A percentile compares a stretch with the other conserved stretches of the same genome.
Conservation (phyloP, 1,140 invertebrate genomes). For the Cydia pomonella region DNA sequence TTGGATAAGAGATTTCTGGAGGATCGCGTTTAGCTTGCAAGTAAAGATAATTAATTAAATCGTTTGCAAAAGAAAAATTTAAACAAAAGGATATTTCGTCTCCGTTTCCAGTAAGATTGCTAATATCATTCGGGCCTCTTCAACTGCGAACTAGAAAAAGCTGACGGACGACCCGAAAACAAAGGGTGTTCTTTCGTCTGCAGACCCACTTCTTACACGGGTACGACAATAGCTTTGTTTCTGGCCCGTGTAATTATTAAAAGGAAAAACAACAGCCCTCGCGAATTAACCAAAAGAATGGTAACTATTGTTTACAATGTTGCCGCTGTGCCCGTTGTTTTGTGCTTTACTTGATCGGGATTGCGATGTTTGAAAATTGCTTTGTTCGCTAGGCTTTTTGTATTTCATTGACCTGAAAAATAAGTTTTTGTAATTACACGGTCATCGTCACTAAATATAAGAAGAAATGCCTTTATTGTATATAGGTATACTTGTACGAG, state of each 20-base stretch:
- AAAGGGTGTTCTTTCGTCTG: slow-evolving; percentile 29
- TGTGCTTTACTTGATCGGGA: slow-evolving; percentile 19
- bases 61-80: neutral
- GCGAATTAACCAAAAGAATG: slow-evolving; percentile 31
- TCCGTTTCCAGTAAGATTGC: slow-evolving; percentile 1
- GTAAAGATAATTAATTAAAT: neutral
- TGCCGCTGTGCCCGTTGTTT: slow-evolving; percentile 26
- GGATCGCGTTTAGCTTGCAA: too few species aligned
- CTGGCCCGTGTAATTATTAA: slow-evolving; percentile 33
- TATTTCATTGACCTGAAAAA: slow-evolving; percentile 21
- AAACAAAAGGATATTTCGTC: neutral
- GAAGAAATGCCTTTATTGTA: neutral
- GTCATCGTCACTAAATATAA: neutral
- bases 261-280: slow-evolving; percentile 28
- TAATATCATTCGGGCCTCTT: slow-evolving; percentile 12
- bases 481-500: too few species aligned
- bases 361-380: slow-evolving; percentile 3
- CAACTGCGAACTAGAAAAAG: slow-evolving; percentile 30
- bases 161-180: slow-evolving; percentile 30
- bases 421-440: neutral
- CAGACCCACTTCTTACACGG: slow-evolving; percentile 32
- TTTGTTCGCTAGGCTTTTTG: neutral
- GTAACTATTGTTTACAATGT: slow-evolving; percentile 31
- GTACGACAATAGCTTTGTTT: slow-evolving; percentile 21
- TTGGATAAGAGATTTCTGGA: too few species aligned